A percentile compares a stretch with the other conserved stretches of the same genome.
phyloP scores from a whole-genome alignment of 2,113 vertebrate species.

The Ancistrus triradiatus region DNA sequence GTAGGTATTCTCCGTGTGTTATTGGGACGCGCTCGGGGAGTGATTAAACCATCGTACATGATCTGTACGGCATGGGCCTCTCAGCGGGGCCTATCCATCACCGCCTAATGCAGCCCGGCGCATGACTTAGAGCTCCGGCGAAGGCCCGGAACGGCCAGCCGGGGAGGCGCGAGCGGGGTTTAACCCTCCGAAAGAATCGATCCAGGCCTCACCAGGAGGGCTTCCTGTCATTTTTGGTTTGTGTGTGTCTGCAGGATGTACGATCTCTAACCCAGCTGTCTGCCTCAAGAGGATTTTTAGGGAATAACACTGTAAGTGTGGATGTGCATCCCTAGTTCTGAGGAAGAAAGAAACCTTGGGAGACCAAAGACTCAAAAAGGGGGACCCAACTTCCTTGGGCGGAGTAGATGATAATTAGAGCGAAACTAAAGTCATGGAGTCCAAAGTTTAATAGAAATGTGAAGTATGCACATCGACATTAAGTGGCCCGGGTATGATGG shows the following conservation, averaged over 20 bases:
- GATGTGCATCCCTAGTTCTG: no score
- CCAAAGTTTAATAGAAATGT: no score
- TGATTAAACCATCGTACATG: conserved; percentile 77
- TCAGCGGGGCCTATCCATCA: conserved; percentile 79
- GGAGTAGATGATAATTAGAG: no score
- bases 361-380: no score
- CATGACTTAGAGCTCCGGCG: conserved; percentile 72
- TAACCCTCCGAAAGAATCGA: conserved; percentile 33
- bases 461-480: no score
- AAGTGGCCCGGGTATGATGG: no score
- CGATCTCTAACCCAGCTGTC: neutral
- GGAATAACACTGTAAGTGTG: neutral
- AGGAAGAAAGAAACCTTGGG: no score
- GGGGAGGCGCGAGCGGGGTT: conserved; percentile 3
- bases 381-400: no score
- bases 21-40: conserved; percentile 70
- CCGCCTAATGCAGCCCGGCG: conserved; percentile 73
- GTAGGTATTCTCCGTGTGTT: conserved; percentile 68
- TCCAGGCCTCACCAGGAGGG: conserved; percentile 3
- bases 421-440: no score
- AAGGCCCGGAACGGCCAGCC: conserved; percentile 42
- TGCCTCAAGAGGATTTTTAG: neutral
- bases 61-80: conserved; percentile 69
- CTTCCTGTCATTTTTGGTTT: conserved; percentile 23
- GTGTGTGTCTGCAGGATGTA: neutral